Evolutionary conservation across 2,888 invertebrate genomes (phyloP).

Genomic region (Tortrix viridana): DNA sequence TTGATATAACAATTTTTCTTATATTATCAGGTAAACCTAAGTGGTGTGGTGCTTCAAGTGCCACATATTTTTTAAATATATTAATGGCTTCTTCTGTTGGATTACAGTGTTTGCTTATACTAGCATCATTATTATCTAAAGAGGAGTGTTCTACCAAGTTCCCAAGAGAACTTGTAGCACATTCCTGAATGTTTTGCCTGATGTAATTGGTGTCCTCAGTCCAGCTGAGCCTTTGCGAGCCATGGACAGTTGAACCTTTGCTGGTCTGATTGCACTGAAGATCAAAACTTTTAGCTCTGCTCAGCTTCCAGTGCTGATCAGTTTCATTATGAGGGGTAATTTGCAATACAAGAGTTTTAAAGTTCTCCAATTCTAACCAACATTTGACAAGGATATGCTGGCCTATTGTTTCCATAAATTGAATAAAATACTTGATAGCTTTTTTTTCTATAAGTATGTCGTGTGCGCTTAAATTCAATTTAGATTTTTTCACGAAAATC

Average conservation of each 20-base stretch:
- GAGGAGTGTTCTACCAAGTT: constrained; percentile 58
- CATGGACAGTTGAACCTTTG: constrained; percentile 29
- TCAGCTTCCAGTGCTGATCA: constrained; percentile 55
- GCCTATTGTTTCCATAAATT: constrained; percentile 92
- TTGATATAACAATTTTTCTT: constrained; percentile 85
- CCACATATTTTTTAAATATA: constrained; percentile 91
- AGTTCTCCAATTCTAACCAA: constrained; percentile 90
- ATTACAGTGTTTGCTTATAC: constrained; percentile 53
- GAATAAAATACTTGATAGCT: constrained; percentile 92
- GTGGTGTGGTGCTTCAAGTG: constrained; percentile 86
- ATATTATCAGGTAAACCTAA: constrained; percentile 84
- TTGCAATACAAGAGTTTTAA: constrained; percentile 63
- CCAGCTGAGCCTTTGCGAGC: constrained; percentile 57
- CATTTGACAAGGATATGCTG: constrained; percentile 88
- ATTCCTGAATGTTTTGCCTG: constrained; percentile 51
- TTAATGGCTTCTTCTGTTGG: constrained; percentile 86
- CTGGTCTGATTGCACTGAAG: constrained; percentile 55
- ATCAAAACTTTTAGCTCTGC: constrained; percentile 70
- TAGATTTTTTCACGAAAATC: constrained; percentile 82
- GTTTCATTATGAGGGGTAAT: constrained; percentile 23
- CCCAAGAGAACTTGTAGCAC: constrained; percentile 64
- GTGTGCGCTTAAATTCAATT: constrained; percentile 89
- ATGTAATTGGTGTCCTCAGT: constrained; percentile 54
- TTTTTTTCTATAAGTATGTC: constrained; percentile 91
- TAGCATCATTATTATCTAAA: constrained; percentile 46